Evolutionary conservation across 1,140 invertebrate genomes (phyloP).

Genomic region (Brachionus sp.): DNA sequence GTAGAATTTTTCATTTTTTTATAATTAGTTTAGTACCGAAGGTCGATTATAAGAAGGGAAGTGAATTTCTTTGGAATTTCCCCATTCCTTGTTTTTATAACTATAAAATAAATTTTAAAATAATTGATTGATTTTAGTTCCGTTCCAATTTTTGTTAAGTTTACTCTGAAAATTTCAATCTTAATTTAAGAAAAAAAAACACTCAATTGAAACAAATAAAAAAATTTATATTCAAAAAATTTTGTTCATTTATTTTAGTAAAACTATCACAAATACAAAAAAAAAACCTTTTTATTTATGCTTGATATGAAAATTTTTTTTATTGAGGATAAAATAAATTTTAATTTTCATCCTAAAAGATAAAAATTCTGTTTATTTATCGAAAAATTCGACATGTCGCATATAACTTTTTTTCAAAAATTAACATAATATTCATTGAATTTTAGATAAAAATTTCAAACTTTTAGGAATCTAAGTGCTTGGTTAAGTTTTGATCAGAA

Average conservation of each 20-base stretch:
- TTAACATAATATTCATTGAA: not conserved
- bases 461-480: not conserved
- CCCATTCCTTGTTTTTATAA: no score
- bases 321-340: not conserved
- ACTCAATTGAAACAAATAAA: not conserved
- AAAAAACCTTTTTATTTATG: not conserved
- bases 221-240: not conserved
- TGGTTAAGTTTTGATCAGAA: not conserved
- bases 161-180: not conserved
- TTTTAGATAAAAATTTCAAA: not conserved
- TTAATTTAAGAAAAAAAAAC: not conserved
- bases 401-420: not conserved
- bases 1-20: no score
- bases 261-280: not conserved
- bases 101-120: not conserved
- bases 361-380: not conserved
- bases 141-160: not conserved
- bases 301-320: no score
- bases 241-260: not conserved
- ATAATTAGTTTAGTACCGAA: no score
- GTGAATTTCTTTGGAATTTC: no score
- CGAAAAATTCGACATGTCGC: conserved; percentile 11
- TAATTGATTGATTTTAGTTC: not conserved
- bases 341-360: not conserved
- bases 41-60: no score